A percentile compares a stretch with the other conserved stretches of the same genome.
These are phyloP conservation scores for Drosophila insularis DNA, from an alignment of 1,140 invertebrate species.

Conservation along the genomic window DNA sequence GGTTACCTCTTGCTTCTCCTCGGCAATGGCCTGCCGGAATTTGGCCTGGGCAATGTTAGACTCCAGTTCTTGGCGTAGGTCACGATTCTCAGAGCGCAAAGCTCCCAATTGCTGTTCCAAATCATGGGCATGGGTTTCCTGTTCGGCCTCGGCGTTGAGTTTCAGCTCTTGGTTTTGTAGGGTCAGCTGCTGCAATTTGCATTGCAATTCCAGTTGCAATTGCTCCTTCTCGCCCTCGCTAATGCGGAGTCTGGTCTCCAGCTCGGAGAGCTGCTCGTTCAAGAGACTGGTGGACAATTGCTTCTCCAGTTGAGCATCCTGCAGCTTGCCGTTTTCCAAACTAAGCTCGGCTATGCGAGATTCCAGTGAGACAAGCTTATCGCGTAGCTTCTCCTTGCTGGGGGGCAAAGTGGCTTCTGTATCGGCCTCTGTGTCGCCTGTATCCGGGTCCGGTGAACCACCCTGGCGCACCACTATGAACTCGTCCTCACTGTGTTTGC, in stretches of 20 bases:
- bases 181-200: constrained; percentile 65
- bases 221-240: constrained; percentile 71
- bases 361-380: constrained; percentile 83
- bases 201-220: constrained; percentile 69
- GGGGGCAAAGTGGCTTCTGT: constrained; percentile 54
- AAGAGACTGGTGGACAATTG: constrained; percentile 83
- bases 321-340: constrained; percentile 74
- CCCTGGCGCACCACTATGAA: constrained; percentile 76
- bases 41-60: constrained; percentile 67
- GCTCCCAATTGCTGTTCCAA: constrained; percentile 66
- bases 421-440: constrained; percentile 47
- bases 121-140: constrained; percentile 70
- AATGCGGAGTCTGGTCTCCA: constrained; percentile 66
- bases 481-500: constrained; percentile 79
- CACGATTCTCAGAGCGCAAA: constrained; percentile 58
- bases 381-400: constrained; percentile 78
- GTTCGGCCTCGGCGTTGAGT: constrained; percentile 69
- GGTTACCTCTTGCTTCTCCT: constrained; percentile 75
- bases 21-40: constrained; percentile 72
- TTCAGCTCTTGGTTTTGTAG: constrained; percentile 73
- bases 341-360: constrained; percentile 77
- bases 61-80: constrained; percentile 60
- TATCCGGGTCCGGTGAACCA: constrained; percentile 52
- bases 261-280: constrained; percentile 82
- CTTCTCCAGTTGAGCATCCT: constrained; percentile 83